Percentiles rank a stretch among this genome's conserved stretches.
These are phyloP conservation scores for Drosophila pseudotalamancana DNA, from an alignment of 2,888 invertebrate species.

Conservation along the genomic window DNA sequence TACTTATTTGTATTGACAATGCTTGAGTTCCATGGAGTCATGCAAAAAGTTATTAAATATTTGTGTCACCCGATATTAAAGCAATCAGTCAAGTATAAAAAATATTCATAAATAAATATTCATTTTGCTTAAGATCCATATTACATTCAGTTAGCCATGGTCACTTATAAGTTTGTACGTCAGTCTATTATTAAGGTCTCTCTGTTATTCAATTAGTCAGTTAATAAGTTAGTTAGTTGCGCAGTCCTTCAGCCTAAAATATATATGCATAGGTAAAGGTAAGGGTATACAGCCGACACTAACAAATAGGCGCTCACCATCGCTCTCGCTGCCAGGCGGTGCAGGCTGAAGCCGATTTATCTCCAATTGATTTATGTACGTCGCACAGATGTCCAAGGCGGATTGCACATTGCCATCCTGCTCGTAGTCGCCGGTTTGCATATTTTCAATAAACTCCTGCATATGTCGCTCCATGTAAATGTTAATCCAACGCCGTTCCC, in stretches of 20 bases:
- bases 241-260: too few species aligned
- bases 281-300: constrained; percentile 16
- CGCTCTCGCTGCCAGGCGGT: constrained; percentile 66
- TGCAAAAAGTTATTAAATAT: too few species aligned
- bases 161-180: too few species aligned
- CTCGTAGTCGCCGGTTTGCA: constrained; percentile 82
- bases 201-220: too few species aligned
- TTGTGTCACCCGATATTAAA: too few species aligned
- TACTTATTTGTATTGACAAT: not conserved
- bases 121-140: too few species aligned
- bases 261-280: too few species aligned
- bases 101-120: too few species aligned
- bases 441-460: constrained; percentile 83
- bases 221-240: not conserved
- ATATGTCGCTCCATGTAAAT: constrained; percentile 84
- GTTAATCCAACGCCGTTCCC: constrained; percentile 81
- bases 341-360: constrained; percentile 82
- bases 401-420: constrained; percentile 78
- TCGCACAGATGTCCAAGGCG: constrained; percentile 82
- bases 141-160: too few species aligned
- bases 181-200: too few species aligned
- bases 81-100: too few species aligned
- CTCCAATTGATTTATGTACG: constrained; percentile 82
- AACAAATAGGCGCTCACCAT: constrained; percentile 54
- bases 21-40: not conserved